Base-by-base conservation (phyloP, 1,140 invertebrate genomes). In the Sitobion miscanthi region DNA sequence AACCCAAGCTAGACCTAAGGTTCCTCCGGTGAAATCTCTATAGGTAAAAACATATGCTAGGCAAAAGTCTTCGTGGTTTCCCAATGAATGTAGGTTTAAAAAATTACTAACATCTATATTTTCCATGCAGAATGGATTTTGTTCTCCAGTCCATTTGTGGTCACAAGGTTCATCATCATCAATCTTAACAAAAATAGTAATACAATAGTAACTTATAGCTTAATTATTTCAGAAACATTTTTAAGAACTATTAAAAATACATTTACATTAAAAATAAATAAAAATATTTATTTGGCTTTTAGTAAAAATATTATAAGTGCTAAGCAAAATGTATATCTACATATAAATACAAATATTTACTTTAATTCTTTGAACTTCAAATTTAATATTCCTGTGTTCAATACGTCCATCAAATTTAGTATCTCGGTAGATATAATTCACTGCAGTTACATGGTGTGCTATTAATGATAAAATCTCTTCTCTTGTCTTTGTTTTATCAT, bases 101-200 rank as follows among this genome's bases (percentile, higher is more conserved):
- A 99, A 99, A 96, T 99, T 99, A 94, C 98, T 99, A 88, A 99
- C 99, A 95, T 99, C 99, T 94, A 99, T 99, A 95, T 99, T 99
- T 95, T 98, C 98, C 95, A 98, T 97, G 95, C 99, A 99, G 95
- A 99, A 99, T 89, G 98, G 98, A 96, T 99, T 99, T 93, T 97
- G 96, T 93, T 98, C 97, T 30, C 96, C 96, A 93, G 96, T 96
- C 94, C 96, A 96, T 42, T 96, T 96, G 25, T 95, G 95, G 93
- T 96, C 96, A 95, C 98, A 99, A 38, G 97, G 96, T 0, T 97
- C 96, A 95, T 98, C 97, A 95, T 99, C 98, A 95, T 99, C 98
- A 94, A 99, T 99, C 97, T 98, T 94, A 95, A 95, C 9, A 6
- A 47, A 47, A 86, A 86, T 45, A 86, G 25, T 45, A 49, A 86